Percentiles rank a stretch among this genome's conserved stretches.
Evolutionary conservation across 2,797 vertebrate species (phyloP).

Genomic region (Rhinophrynus dorsalis): DNA sequence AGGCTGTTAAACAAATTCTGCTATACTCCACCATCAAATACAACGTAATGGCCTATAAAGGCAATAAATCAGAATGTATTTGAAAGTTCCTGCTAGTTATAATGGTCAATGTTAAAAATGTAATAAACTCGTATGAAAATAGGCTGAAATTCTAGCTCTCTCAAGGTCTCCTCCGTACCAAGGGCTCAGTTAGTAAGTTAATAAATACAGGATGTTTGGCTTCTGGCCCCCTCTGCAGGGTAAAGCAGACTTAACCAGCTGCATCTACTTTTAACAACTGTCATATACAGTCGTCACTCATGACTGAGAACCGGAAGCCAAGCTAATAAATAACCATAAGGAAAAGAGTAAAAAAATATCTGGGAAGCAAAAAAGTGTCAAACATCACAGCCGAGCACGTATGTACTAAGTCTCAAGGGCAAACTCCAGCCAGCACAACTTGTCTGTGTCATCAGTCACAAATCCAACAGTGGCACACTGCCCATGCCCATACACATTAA

Average conservation of each 20-base stretch:
- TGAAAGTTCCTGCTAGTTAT: too few relatives aligned
- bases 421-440: constrained; percentile 6
- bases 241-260: neutral
- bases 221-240: constrained; percentile 5
- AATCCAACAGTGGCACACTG: neutral
- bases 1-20: neutral
- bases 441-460: neutral
- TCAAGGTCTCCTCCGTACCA: neutral
- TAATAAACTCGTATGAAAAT: too few relatives aligned
- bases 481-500: neutral
- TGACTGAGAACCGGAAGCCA: constrained; percentile 7
- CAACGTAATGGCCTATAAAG: too few relatives aligned
- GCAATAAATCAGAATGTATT: too few relatives aligned
- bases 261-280: neutral
- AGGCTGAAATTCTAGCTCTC: neutral
- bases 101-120: too few relatives aligned
- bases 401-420: neutral
- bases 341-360: neutral
- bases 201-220: neutral
- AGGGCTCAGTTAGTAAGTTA: neutral
- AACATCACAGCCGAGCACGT: neutral
- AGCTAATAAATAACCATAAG: constrained; percentile 23
- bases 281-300: too few relatives aligned
- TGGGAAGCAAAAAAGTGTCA: constrained; percentile 19
- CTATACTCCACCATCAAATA: neutral